Evolutionary conservation across 2,797 vertebrate species (phyloP), one percentile per base, ranked within the genome.

Genomic region (Dryobates pubescens): DNA sequence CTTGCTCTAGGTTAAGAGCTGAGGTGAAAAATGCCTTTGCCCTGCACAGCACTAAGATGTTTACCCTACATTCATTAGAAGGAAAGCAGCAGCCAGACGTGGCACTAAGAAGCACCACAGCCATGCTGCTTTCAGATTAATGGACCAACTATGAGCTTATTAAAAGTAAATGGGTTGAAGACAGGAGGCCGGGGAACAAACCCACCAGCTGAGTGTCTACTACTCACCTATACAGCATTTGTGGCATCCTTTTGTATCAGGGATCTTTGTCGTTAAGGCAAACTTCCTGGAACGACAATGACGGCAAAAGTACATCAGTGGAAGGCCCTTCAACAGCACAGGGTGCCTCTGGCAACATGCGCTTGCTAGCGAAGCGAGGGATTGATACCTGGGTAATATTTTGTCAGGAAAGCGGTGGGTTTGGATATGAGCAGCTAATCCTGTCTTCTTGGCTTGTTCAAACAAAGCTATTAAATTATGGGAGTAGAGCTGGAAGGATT

Each of bases 161-260:
- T 15, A 32, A 43, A 43, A 80, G 85, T 13, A 67, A 89, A 64
- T 19, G 10, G 69, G 7, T n/a, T 73, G 51, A 58, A 78, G 38
- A 11, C 51, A 5, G 59, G 62, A 36, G 32, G 16, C 16, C 17
- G 47, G 64, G 12, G 54, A 12, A 82, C 45, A 19, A 43, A 70
- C 24, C 1, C 17, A 71, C 41, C 78, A 27, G 27, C 9, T 17
- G 76, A 13, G 58, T 9, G 5, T 10, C 24, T 23, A 11, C 22
- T 82, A 97, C 98, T 98, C 95, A 99, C 99, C 99, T 86, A 99
- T 99, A 96, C 99, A 99, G 97, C 99, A 99, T 97, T 99, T 99
- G 97, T 99, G 99, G 96, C 99, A 99, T 91, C 99, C 99, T 97
- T 99, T 99, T 91, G 99, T 99, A 95, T 99, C 99, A 1, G 99